Conservation (phyloP, 2,888 invertebrate species). For the Drosophila mayaguana region DNA sequence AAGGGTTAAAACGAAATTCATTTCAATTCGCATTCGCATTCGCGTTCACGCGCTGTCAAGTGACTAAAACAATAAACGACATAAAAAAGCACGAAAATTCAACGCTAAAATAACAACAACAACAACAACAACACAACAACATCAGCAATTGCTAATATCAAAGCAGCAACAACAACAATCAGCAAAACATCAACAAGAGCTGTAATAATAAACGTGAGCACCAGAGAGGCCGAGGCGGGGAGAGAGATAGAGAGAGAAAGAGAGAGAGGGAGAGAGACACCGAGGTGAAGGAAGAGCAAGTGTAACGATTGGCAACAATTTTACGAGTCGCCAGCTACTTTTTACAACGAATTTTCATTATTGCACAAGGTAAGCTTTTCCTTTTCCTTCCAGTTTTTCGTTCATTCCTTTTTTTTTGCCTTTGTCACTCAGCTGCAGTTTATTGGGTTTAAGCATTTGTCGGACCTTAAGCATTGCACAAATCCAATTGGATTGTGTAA, state of each 20-base stretch:
- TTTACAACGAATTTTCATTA: constrained; percentile 80
- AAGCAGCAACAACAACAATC: constrained; percentile 53
- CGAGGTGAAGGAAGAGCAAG: constrained; percentile 7
- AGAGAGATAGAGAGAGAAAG: background rate
- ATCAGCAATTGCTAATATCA: constrained; percentile 30
- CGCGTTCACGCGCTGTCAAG: constrained; percentile 53
- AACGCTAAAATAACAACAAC: constrained; percentile 23
- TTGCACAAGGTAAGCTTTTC: constrained; percentile 68
- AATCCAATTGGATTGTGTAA: constrained; percentile 28
- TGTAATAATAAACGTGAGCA: constrained; percentile 29
- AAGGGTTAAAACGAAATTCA: constrained; percentile 38
- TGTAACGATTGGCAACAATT: constrained; percentile 72
- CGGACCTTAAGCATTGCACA: constrained; percentile 16
- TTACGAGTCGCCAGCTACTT: constrained; percentile 74
- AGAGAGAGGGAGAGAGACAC: background rate
- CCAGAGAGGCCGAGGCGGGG: background rate
- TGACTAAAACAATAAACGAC: constrained; percentile 72
- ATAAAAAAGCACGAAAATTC: constrained; percentile 26
- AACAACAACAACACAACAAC: constrained; percentile 21
- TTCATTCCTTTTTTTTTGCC: constrained; percentile 15
- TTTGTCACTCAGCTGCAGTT: constrained; percentile 42
- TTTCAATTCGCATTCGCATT: constrained; percentile 34
- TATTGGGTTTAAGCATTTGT: constrained; percentile 43
- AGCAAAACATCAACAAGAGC: constrained; percentile 47
- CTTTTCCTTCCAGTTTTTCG: constrained; percentile 17